Evolutionary conservation across 2,888 invertebrate genomes (phyloP), one percentile per base, ranked within the genome.

Genomic region (Acheta domesticus): DNA sequence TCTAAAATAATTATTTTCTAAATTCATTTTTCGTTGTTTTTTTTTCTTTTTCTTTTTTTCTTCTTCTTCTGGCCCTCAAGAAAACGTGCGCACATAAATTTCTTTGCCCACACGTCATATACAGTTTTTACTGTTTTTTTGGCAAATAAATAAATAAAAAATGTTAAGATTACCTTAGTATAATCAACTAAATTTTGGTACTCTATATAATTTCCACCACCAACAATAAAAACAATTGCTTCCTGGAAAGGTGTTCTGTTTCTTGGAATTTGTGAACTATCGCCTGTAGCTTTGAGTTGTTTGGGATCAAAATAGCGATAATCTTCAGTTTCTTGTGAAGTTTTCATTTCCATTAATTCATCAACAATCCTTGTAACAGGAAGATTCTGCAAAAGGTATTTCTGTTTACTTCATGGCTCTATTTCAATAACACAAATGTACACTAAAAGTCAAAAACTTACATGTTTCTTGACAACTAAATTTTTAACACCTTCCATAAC

Each of bases 401-500:
- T 74, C 2, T 19, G 2, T 14, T 20, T 73, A 80, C 49, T 21
- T 23, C 50, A 50, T 8, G 8, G 8, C 8, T 36, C 36, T 48
- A n/a, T 80, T 74, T 12, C 2, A 62, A 78, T 80, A 23, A 75
- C 12, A 80, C 75, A 16, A n/a, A 62, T n/a, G 16, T 62, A 62
- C 62, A 62, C 5, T n/a, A 62, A 62, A 62, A 19, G 1, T 19
- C 62, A 62, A 62, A 62, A 62, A 91, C 93, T 91, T 87, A 96
- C 96, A 88, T 99, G 98, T 89, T 96, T 93, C 88, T 99, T 99
- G 12, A 99, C 96, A 21, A 99, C 99, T 84, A 99, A 91, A 89
- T 99, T 99, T 88, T 98, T 97, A 1, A 99, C 98, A 73, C 98
- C 99, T 87, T 99, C 99, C 98, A 99, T 99, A 0, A 99, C 98